Percentiles rank a stretch among this genome's conserved stretches.
Evolutionary conservation across 2,113 vertebrate genomes (phyloP).

Genomic region (Actinemys pallida): DNA sequence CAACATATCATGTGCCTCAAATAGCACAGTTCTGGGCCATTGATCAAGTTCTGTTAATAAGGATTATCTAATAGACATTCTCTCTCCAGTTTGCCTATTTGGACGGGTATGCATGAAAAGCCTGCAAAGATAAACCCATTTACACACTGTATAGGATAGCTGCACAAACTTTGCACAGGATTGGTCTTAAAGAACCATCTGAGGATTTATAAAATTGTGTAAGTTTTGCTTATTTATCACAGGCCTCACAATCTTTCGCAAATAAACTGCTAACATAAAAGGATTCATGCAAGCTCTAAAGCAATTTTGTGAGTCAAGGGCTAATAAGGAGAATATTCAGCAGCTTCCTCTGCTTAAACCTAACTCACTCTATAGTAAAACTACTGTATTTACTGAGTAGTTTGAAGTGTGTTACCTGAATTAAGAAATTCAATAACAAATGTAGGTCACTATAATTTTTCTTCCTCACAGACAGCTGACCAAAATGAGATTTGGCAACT

Average conservation of each 20-base stretch:
- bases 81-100: neutral
- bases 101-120: neutral
- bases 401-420: neutral
- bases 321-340: neutral
- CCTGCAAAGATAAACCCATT: neutral
- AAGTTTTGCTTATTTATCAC: neutral
- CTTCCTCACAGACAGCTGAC: neutral
- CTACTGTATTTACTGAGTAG: neutral
- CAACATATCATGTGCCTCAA: neutral
- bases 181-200: neutral
- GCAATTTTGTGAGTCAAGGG: neutral
- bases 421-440: neutral
- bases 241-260: neutral
- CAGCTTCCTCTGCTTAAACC: constrained; percentile 10
- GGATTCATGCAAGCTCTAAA: constrained; percentile 17
- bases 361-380: neutral
- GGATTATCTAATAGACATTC: neutral
- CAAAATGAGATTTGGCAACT: neutral
- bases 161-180: constrained; percentile 5
- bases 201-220: fast-evolving
- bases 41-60: constrained; percentile 54
- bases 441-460: neutral
- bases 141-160: neutral
- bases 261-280: neutral
- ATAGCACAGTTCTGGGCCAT: neutral